Evolutionary conservation across 1,140 invertebrate genomes (phyloP).

Genomic region (Tetragnatha versicolor): DNA sequence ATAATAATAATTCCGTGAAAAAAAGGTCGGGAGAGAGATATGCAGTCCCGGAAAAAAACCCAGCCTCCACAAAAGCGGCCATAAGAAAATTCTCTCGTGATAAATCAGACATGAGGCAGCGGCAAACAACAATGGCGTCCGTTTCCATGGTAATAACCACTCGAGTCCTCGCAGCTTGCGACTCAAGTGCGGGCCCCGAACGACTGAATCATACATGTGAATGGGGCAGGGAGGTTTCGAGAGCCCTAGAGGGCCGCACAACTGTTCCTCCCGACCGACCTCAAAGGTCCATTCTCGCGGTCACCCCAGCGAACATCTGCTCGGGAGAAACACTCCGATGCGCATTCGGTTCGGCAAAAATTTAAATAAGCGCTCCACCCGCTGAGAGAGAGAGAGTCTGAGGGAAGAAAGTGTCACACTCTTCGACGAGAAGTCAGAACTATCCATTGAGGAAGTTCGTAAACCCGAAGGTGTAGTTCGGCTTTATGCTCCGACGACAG

Average conservation of each 20-base stretch:
- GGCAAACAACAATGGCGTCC: slow-evolving; percentile 52
- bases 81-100: slow-evolving; percentile 52
- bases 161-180: slow-evolving; percentile 51
- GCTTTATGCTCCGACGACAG: no score
- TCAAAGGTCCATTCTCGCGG: slow-evolving; percentile 46
- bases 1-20: no score
- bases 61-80: slow-evolving; percentile 31
- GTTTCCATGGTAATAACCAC: slow-evolving; percentile 54
- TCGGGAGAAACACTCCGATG: slow-evolving; percentile 16
- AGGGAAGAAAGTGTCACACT: no score
- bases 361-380: no score
- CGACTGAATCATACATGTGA: slow-evolving; percentile 55
- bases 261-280: slow-evolving; percentile 43
- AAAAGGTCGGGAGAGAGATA: neutral
- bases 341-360: neutral
- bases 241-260: slow-evolving; percentile 48
- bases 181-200: slow-evolving; percentile 44
- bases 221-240: slow-evolving; percentile 51
- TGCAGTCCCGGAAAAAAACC: slow-evolving; percentile 21
- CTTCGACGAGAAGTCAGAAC: no score
- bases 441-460: no score
- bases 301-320: slow-evolving; percentile 46
- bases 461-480: no score
- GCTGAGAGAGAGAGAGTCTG: no score
- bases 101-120: slow-evolving; percentile 54